These are phyloP conservation scores for Sebastes baramenuke DNA, from an alignment of 2,797 vertebrate genomes.

Conservation along the genomic window DNA sequence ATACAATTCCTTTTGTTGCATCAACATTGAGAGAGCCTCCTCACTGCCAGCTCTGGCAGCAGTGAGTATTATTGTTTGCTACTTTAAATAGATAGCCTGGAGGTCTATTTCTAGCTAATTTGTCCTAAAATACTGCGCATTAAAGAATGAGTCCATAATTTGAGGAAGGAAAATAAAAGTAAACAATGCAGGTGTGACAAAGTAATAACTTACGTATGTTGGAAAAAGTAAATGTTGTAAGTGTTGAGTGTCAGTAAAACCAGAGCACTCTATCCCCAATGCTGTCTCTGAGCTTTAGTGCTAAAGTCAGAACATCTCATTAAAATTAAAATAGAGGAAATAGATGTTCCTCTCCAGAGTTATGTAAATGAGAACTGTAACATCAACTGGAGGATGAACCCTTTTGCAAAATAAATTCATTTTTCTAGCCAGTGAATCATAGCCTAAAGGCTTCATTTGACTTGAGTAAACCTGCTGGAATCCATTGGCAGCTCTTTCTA, in stretches of 20 bases:
- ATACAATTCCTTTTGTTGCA: neutral
- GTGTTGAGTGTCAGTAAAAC: neutral
- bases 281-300: neutral
- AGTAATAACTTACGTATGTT: neutral
- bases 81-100: neutral
- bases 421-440: slow-evolving; percentile 26
- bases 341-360: slow-evolving; percentile 33
- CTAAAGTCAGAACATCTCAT: slow-evolving; percentile 13
- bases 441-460: slow-evolving; percentile 55
- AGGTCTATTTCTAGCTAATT: neutral
- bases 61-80: neutral
- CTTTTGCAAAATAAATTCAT: slow-evolving; percentile 40
- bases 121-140: neutral
- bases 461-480: slow-evolving; percentile 46
- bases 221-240: neutral
- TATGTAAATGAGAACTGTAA: slow-evolving; percentile 40
- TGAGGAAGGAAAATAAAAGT: neutral
- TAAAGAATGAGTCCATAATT: neutral
- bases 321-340: slow-evolving; percentile 20
- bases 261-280: neutral
- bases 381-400: slow-evolving; percentile 34
- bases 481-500: slow-evolving; percentile 28
- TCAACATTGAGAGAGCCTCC: neutral
- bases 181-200: neutral
- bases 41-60: neutral